A percentile compares a stretch with the other conserved stretches of the same genome.
These are phyloP conservation scores for Subacronicta megacephala DNA, from an alignment of 2,888 invertebrate genomes.

Conservation along the genomic window DNA sequence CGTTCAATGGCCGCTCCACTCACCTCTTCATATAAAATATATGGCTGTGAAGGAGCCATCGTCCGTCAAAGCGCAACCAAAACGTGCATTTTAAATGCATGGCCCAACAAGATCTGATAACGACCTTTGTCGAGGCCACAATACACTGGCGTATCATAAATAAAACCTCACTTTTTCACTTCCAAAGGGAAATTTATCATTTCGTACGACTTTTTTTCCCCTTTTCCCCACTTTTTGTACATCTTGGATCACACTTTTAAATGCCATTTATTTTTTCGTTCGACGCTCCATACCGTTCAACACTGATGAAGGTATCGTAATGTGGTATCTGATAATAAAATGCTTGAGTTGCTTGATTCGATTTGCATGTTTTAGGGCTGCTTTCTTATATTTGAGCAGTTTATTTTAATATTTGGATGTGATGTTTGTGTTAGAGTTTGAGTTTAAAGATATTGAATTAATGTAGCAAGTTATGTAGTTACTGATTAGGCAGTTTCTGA, in stretches of 20 bases:
- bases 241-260: constrained; percentile 88
- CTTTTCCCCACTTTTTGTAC: constrained; percentile 80
- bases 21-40: constrained; percentile 41
- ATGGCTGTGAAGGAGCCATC: constrained; percentile 57
- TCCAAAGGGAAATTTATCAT: constrained; percentile 86
- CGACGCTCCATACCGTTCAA: constrained; percentile 80
- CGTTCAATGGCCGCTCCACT: constrained; percentile 63
- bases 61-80: constrained; percentile 71
- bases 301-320: constrained; percentile 85
- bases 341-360: constrained; percentile 78
- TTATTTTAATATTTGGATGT: constrained; percentile 51
- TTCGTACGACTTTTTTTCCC: constrained; percentile 79
- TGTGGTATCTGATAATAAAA: constrained; percentile 85
- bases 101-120: constrained; percentile 82
- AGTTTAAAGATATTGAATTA: not conserved
- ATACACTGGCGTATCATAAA: constrained; percentile 83
- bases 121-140: constrained; percentile 72
- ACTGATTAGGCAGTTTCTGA: too few species aligned
- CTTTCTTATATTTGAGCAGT: constrained; percentile 58
- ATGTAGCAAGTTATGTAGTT: too few species aligned
- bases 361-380: constrained; percentile 76
- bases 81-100: constrained; percentile 75
- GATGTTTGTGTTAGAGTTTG: constrained; percentile 36
- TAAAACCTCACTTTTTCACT: constrained; percentile 85
- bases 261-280: constrained; percentile 85